Evolutionary conservation across 2,797 vertebrate genomes (phyloP).

Genomic region (Yasuhikotakia modesta): DNA sequence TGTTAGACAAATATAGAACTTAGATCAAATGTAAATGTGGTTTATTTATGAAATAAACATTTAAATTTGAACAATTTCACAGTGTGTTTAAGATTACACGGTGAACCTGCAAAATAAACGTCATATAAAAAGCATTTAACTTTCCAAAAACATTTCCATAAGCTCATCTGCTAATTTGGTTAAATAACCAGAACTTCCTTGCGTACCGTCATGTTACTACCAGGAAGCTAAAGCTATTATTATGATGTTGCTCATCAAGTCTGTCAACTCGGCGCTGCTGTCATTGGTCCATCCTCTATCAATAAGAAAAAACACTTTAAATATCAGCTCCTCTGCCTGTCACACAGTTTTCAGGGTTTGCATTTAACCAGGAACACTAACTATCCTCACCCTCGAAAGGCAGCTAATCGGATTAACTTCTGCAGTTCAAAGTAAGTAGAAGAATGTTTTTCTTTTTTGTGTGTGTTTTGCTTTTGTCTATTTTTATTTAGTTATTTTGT

Average conservation of each 20-base stretch:
- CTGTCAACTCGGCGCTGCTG: neutral
- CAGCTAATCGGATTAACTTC: slow-evolving; percentile 10
- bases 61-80: no score
- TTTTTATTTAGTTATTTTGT: neutral
- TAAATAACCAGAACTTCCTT: neutral
- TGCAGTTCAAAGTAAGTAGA: neutral
- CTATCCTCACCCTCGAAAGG: neutral
- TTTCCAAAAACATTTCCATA: no score
- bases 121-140: no score
- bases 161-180: neutral
- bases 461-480: neutral
- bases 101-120: no score
- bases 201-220: neutral
- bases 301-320: neutral
- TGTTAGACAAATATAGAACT: no score
- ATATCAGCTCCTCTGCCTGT: neutral
- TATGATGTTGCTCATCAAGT: slow-evolving; percentile 1
- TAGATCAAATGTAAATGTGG: no score
- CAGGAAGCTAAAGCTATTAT: neutral
- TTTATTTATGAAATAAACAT: no score
- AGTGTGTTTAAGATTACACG: no score
- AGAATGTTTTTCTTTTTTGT: neutral
- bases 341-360: neutral
- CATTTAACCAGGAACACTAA: neutral
- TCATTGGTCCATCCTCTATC: slow-evolving; percentile 11